phyloP scores from a whole-genome alignment of 2,113 vertebrate genomes.

The Holacanthus passer region DNA sequence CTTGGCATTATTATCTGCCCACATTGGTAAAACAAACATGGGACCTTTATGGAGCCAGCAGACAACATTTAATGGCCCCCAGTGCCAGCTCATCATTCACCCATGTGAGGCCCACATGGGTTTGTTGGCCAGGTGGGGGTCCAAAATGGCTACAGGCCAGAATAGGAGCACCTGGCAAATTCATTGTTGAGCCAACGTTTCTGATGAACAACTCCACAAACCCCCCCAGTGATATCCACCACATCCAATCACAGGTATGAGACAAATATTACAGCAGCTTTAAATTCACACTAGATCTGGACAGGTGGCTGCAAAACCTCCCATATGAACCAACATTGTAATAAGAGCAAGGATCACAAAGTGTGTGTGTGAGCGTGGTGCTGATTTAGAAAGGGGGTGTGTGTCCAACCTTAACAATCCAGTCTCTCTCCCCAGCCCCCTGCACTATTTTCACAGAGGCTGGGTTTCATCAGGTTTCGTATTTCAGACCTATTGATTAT shows the following conservation, averaged over 20 bases:
- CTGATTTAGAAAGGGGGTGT: conserved; percentile 1
- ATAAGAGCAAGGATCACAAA: conserved; percentile 20
- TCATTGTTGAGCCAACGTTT: conserved; percentile 33
- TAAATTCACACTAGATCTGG: conserved; percentile 21
- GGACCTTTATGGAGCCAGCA: background rate
- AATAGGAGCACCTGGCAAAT: conserved; percentile 54
- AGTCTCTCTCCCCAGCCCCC: conserved; percentile 36
- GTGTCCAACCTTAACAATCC: conserved; percentile 38
- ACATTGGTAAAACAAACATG: conserved; percentile 5
- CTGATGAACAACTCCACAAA: conserved; percentile 41
- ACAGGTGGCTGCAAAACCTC: conserved; percentile 23
- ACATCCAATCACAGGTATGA: background rate
- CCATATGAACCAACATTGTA: background rate
- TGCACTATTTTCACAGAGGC: conserved; percentile 71
- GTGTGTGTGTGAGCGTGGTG: conserved; percentile 12
- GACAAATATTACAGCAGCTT: conserved; percentile 38
- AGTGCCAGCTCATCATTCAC: conserved; percentile 53
- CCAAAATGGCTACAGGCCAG: conserved; percentile 45
- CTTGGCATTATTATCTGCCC: conserved; percentile 40
- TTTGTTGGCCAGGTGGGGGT: conserved; percentile 24
- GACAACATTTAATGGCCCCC: background rate
- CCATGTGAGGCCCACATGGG: conserved; percentile 12
- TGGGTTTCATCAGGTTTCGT: conserved; percentile 76
- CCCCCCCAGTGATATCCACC: conserved; percentile 12
- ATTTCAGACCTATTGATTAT: conserved; percentile 81